Conservation (phyloP, 2,797 vertebrate species). For the Epinephelus awoara region DNA sequence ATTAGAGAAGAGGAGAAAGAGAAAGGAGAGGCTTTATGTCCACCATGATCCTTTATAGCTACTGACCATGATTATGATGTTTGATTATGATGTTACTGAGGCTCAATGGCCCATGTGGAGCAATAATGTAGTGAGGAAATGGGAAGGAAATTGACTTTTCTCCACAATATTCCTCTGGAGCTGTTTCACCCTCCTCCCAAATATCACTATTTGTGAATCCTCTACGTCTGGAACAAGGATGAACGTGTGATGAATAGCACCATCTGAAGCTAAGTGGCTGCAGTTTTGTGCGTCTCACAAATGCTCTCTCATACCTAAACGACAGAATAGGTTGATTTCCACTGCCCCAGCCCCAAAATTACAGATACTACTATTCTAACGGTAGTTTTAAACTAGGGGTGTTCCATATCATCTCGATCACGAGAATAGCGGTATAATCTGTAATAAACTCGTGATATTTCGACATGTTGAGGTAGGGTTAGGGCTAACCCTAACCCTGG, state of each 20-base stretch:
- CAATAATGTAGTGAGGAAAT: constrained; percentile 31
- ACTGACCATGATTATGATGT: constrained; percentile 30
- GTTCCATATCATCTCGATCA: too few relatives aligned
- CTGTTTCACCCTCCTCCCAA: constrained; percentile 7
- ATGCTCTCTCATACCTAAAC: too few relatives aligned
- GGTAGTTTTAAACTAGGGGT: too few relatives aligned
- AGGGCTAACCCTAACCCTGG: too few relatives aligned
- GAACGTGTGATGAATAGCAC: background rate
- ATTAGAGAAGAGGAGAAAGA: background rate
- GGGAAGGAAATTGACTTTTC: constrained; percentile 15
- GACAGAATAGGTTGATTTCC: too few relatives aligned
- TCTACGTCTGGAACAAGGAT: background rate
- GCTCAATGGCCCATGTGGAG: constrained; percentile 23
- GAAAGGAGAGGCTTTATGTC: background rate
- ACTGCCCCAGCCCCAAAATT: too few relatives aligned
- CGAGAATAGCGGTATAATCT: too few relatives aligned
- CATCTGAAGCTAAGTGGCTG: background rate
- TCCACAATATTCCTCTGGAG: background rate
- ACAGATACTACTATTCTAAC: too few relatives aligned
- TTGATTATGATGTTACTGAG: constrained; percentile 36
- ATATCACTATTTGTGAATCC: constrained; percentile 3
- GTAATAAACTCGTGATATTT: too few relatives aligned
- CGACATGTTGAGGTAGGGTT: too few relatives aligned
- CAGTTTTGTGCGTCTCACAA: background rate
- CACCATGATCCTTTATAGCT: constrained; percentile 19